These are phyloP conservation scores for Hipparchia semele DNA, from an alignment of 2,888 invertebrate genomes.

Conservation along the genomic window DNA sequence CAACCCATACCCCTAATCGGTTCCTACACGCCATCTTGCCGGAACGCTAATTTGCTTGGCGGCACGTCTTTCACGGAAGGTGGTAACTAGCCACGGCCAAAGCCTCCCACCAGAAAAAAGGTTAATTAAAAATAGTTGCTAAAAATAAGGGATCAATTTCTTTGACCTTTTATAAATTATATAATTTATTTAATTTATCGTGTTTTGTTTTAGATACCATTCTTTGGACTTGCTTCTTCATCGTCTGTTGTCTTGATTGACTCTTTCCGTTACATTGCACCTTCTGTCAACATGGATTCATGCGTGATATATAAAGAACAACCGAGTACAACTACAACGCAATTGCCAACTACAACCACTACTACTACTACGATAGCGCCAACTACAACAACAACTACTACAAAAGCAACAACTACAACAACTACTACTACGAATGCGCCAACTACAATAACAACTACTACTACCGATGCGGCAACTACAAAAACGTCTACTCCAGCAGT, in stretches of 20 bases:
- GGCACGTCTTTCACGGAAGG: no score
- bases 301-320: background rate
- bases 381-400: background rate
- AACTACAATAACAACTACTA: background rate
- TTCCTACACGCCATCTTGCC: no score
- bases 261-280: conserved; percentile 11
- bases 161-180: background rate
- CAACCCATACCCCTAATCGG: no score
- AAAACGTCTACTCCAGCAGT: background rate
- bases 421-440: background rate
- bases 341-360: background rate
- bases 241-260: background rate
- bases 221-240: conserved; percentile 19
- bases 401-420: background rate
- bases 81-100: no score
- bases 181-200: background rate
- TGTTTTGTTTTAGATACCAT: conserved; percentile 25
- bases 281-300: background rate
- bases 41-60: no score
- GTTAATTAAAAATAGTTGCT: no score
- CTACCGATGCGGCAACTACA: background rate
- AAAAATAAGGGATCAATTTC: no score
- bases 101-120: no score
- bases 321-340: background rate
- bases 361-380: background rate